Conservation (phyloP, 1,140 invertebrate genomes). For the Drosophila setifemur region DNA sequence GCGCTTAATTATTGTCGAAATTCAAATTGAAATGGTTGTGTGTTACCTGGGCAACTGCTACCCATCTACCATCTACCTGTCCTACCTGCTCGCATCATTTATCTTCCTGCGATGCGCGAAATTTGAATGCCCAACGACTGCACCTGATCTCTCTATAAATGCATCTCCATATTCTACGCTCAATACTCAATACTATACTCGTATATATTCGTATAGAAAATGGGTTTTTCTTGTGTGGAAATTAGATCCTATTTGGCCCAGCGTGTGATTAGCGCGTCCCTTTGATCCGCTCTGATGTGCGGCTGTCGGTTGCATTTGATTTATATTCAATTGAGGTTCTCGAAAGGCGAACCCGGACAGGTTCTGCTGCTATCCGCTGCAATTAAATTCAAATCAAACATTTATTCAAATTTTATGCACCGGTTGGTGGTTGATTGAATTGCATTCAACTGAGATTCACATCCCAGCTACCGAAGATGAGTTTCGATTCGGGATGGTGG, state of each 20-base stretch:
- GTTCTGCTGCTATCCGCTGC: constrained; percentile 21
- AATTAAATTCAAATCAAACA: constrained; percentile 81
- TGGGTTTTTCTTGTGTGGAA: constrained; percentile 66
- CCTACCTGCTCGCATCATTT: constrained; percentile 50
- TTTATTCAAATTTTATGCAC: constrained; percentile 81
- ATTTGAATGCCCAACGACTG: constrained; percentile 67
- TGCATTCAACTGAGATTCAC: constrained; percentile 10
- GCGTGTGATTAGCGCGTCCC: constrained; percentile 75
- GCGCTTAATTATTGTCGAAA: constrained; percentile 78
- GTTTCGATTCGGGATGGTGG: background rate
- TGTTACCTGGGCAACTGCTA: constrained; percentile 45
- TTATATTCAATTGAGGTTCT: constrained; percentile 68
- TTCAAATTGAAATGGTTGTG: constrained; percentile 68
- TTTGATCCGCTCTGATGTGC: constrained; percentile 52
- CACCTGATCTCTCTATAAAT: constrained; percentile 72
- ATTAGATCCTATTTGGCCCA: constrained; percentile 80
- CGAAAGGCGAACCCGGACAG: constrained; percentile 11
- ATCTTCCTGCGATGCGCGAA: constrained; percentile 71
- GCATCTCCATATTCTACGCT: constrained; percentile 33
- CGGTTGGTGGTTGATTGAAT: constrained; percentile 72
- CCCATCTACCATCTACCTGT: background rate
- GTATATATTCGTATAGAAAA: constrained; percentile 41
- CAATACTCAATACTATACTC: no score
- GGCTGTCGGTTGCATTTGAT: constrained; percentile 57
- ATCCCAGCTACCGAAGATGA: constrained; percentile 23